These are phyloP conservation scores for Poecilia picta DNA, from an alignment of 2,797 vertebrate genomes.

Conservation along the genomic window DNA sequence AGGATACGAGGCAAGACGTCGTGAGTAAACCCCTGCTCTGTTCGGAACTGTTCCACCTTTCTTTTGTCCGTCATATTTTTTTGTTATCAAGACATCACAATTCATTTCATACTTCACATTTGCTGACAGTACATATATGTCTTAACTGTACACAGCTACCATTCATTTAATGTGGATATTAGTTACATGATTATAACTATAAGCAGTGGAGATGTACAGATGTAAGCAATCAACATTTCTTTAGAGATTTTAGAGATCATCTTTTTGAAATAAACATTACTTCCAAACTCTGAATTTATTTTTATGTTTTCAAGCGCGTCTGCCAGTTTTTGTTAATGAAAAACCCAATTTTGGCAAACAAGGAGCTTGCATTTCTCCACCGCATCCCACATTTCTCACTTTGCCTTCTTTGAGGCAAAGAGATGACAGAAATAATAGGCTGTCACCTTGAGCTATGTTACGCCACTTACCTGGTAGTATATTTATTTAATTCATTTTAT, in stretches of 20 bases:
- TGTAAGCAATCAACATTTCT: slow-evolving; percentile 13
- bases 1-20: slow-evolving; percentile 92
- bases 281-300: slow-evolving; percentile 55
- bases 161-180: slow-evolving; percentile 5
- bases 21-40: slow-evolving; percentile 80
- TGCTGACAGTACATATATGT: slow-evolving; percentile 14
- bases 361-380: slow-evolving; percentile 63
- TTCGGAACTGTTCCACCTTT: slow-evolving; percentile 51
- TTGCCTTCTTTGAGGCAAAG: slow-evolving; percentile 72
- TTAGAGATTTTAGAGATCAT: slow-evolving; percentile 34
- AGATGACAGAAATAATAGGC: slow-evolving; percentile 78
- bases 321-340: slow-evolving; percentile 27
- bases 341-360: slow-evolving; percentile 53
- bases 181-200: neutral
- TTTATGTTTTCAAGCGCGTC: slow-evolving; percentile 26
- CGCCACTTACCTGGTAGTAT: slow-evolving; percentile 79
- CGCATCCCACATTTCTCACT: slow-evolving; percentile 71
- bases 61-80: slow-evolving; percentile 35
- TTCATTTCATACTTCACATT: slow-evolving; percentile 18
- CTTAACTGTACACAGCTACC: slow-evolving; percentile 1
- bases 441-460: slow-evolving; percentile 78
- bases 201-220: slow-evolving; percentile 13
- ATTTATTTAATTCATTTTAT: slow-evolving; percentile 83
- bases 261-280: slow-evolving; percentile 42
- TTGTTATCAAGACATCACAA: slow-evolving; percentile 11